Evolutionary conservation across 2,113 vertebrate genomes (phyloP), one percentile per base, ranked within the genome.

Genomic region (Malurus melanocephalus): DNA sequence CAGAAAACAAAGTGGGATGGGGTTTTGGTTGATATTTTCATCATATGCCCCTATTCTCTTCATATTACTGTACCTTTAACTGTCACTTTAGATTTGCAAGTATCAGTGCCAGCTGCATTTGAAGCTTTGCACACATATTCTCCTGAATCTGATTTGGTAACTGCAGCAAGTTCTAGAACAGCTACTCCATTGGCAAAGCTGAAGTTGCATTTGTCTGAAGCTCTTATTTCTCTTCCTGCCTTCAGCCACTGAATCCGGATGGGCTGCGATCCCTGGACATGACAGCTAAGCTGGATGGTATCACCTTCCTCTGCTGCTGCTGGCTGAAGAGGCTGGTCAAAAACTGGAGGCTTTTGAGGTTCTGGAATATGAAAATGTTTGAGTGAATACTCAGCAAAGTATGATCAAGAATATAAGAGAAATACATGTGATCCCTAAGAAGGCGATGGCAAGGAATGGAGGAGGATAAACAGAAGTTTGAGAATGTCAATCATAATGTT

Each of bases 71-170:
- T 99, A 99, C 99, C 99, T 99, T 98, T 99, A 57, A 99, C 69
- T 9, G 97, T 98, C 88, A 99, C 98, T 97, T 98, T 99, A 85
- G 98, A 97, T 91, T 98, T 99, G 97, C 97, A 98, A 94, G 98
- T 98, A 85, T 99, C 98, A 82, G 97, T 99, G 94, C 99, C 99
- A 76, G 97, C 97, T 14, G 97, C 92, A 45, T 99, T 99, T 78
- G 98, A 98, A 83, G 99, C 99, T 97, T 99, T 99, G 95, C 99
- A 99, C 42, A 99, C 91, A 56, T 99, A 99, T 86, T 99, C 99
- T 14, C 98, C 99, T 3, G 98, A 96, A 71, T 99, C 98, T 1
- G 97, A 97, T 92, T 97, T 98, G 35, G 97, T 96, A 40, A 97
- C 95, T 15, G 95, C 73, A 91, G 93, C 96, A 81, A 99, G 96